phyloP scores from a whole-genome alignment of 1,140 invertebrate genomes.

The Trichonephila inaurata region DNA sequence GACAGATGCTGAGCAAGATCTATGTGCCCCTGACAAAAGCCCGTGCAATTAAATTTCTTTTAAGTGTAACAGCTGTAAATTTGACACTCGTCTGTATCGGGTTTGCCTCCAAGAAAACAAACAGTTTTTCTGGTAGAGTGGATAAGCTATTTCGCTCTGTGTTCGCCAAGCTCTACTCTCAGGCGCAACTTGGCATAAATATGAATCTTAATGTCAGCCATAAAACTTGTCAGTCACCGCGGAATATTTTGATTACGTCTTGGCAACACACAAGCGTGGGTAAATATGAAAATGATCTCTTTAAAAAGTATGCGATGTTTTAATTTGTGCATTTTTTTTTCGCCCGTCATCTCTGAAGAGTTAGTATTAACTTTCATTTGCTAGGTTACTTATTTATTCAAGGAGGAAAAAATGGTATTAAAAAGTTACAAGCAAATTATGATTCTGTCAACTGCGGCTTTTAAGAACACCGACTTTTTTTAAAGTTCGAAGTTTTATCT shows the following conservation, averaged over 20 bases:
- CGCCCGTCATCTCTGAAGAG: no score
- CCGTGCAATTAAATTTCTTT: slow-evolving; percentile 58
- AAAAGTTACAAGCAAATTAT: not conserved
- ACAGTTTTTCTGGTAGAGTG: slow-evolving; percentile 35
- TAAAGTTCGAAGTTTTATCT: no score
- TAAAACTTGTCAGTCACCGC: not conserved
- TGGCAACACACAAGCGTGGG: not conserved
- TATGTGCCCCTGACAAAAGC: slow-evolving; percentile 55
- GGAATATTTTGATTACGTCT: not conserved
- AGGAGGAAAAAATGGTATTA: not conserved
- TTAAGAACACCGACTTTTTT: not conserved
- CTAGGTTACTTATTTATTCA: not conserved
- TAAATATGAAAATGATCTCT: not conserved
- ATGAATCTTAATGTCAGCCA: not conserved
- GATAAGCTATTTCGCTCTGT: slow-evolving; percentile 10
- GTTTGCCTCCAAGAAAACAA: slow-evolving; percentile 36
- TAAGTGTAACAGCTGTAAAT: slow-evolving; percentile 69
- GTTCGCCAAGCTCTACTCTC: not conserved
- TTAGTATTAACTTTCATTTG: not conserved
- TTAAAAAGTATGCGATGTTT: not conserved
- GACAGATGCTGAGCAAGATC: slow-evolving; percentile 67
- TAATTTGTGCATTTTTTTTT: not conserved
- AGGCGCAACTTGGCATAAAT: slow-evolving; percentile 15
- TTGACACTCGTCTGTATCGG: slow-evolving; percentile 49
- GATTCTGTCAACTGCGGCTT: not conserved